phyloP scores from a whole-genome alignment of 2,113 vertebrate species.

The Polypterus bichir region DNA sequence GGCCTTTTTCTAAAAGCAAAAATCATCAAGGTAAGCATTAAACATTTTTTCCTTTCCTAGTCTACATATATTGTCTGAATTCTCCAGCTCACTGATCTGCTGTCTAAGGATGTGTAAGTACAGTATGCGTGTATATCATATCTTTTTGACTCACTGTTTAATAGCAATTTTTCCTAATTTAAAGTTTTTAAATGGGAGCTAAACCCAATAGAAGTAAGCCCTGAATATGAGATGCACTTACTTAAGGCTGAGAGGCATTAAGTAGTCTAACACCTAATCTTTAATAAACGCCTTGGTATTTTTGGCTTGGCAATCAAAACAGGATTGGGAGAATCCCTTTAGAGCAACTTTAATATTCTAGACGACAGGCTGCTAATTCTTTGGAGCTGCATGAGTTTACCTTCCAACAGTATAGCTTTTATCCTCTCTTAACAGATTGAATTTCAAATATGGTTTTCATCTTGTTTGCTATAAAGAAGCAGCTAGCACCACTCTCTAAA shows the following conservation, averaged over 20 bases:
- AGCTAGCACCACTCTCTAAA: too few relatives aligned
- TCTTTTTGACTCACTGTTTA: too few relatives aligned
- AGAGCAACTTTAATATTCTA: constrained; percentile 12
- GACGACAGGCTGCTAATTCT: constrained; percentile 6
- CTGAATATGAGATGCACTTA: constrained; percentile 3
- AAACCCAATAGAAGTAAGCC: neutral
- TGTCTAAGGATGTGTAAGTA: too few relatives aligned
- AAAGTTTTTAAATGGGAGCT: too few relatives aligned
- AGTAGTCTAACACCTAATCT: constrained; percentile 14
- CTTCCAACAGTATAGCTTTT: constrained; percentile 9
- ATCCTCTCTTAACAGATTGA: constrained; percentile 11
- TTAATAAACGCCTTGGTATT: constrained; percentile 12
- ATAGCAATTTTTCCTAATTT: too few relatives aligned
- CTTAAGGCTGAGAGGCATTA: constrained; percentile 4
- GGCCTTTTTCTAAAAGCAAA: too few relatives aligned
- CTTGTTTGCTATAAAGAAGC: constrained; percentile 4
- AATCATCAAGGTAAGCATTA: too few relatives aligned
- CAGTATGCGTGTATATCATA: too few relatives aligned
- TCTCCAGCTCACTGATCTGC: too few relatives aligned
- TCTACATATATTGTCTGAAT: too few relatives aligned
- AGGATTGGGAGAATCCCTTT: constrained; percentile 12
- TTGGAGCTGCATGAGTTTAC: neutral
- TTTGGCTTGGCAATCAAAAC: neutral
- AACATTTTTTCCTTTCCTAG: too few relatives aligned
- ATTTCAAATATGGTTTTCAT: neutral